Conservation (phyloP, 2,888 invertebrate genomes). For the Drosophila setosimentum region DNA sequence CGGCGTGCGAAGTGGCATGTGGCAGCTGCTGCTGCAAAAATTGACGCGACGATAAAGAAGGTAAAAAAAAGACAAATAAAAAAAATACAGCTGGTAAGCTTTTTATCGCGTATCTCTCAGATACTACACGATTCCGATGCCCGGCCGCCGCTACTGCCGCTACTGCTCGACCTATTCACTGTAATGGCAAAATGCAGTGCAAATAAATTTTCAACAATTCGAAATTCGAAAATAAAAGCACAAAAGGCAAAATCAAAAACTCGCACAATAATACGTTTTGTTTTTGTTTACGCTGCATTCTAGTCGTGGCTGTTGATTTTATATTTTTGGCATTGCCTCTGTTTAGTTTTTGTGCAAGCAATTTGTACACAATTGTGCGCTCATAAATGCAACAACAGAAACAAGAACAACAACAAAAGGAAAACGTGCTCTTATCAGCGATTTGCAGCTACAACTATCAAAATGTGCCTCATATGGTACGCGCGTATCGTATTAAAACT, state of each 20-base stretch:
- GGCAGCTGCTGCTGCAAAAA: slow-evolving; percentile 20
- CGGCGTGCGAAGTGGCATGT: slow-evolving; percentile 25
- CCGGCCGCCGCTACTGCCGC: slow-evolving; percentile 11
- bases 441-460: slow-evolving; percentile 13
- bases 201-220: slow-evolving; percentile 52
- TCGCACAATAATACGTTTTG: slow-evolving; percentile 16
- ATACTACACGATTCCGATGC: slow-evolving; percentile 41
- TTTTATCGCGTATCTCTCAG: slow-evolving; percentile 59
- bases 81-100: slow-evolving; percentile 50
- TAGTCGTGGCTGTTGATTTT: slow-evolving; percentile 32
- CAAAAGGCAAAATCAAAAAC: slow-evolving; percentile 7
- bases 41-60: slow-evolving; percentile 36
- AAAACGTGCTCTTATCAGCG: slow-evolving; percentile 40
- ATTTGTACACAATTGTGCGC: slow-evolving; percentile 58
- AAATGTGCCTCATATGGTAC: slow-evolving; percentile 47
- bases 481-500: slow-evolving; percentile 68
- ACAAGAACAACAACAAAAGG: slow-evolving; percentile 8
- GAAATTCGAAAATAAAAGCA: slow-evolving; percentile 57
- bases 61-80: slow-evolving; percentile 27
- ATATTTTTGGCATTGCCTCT: slow-evolving; percentile 43
- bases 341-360: slow-evolving; percentile 39
- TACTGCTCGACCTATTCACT: slow-evolving; percentile 22
- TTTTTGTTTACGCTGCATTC: slow-evolving; percentile 52
- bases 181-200: slow-evolving; percentile 52
- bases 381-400: slow-evolving; percentile 38